Evolutionary conservation across 1,140 invertebrate genomes (phyloP), one percentile per base, ranked within the genome.

Genomic region (Halotydeus destructor): DNA sequence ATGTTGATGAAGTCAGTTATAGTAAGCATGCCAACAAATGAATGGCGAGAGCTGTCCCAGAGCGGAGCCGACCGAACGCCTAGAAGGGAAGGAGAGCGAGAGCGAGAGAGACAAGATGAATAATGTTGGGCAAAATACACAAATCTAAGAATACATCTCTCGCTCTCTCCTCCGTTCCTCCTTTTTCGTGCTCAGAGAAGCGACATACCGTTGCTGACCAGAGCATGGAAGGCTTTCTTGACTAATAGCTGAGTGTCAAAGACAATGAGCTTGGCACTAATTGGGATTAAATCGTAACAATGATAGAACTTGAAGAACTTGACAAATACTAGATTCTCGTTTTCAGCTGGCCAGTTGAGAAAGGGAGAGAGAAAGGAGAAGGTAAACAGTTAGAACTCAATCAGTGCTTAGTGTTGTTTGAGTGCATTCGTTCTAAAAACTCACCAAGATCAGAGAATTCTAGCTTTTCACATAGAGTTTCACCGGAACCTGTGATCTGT

Each of bases 1-100:
- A 99, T 97, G 62, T 89, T 86, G 55, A 99, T 99, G 60, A 99
- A 98, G 64, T 99, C 94, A 34, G 94, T 98, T 53, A 99, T 98
- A 27, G 94, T 99, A 38, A 99, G 67, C 91, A 99, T 97, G 23
- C 55, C 69, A 52, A 70, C 78, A 60, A 75, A 98, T 57, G 79
- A 69, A 60, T 97, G 89, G 51, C 75, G 72, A 37, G 69, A 65
- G 46, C 78, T 85, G 57, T 98, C 88, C 91, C 91, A 99, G 25
- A 99, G 65, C 1, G 91, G 91, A 14, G 94, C 93, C 12, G 93
- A 93, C 54, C 93, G 71, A 1, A 98, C 89, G 30, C 82, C 78
- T 80, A 54, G 22, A 38, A 40, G 24, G n/a, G n/a, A 32, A 14
- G 41, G 44, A 32, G 19, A 27, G 0, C 8, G 41, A 38, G 30